These are phyloP conservation scores for Lepus americanus DNA, from an alignment of 2,113 vertebrate genomes.

Conservation along the genomic window DNA sequence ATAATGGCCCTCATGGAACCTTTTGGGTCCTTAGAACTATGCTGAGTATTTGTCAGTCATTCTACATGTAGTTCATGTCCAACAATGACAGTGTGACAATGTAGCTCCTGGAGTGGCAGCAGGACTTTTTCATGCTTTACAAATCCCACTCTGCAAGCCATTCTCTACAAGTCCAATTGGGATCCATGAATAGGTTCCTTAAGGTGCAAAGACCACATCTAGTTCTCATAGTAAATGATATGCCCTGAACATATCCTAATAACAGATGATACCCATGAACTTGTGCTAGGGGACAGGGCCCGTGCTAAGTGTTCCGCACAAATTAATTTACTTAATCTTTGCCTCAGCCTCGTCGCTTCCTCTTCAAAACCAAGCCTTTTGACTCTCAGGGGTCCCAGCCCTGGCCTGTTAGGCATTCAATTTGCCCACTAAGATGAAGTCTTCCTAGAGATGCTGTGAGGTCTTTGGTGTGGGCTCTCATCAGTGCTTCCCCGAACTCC, in stretches of 20 bases:
- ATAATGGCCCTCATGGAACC: background rate
- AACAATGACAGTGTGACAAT: background rate
- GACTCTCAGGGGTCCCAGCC: background rate
- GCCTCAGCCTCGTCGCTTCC: background rate
- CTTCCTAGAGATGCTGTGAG: conserved; percentile 8
- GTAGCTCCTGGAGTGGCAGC: background rate
- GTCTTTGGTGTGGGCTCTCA: background rate
- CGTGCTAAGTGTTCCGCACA: no score
- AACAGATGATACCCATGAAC: no score
- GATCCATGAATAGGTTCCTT: background rate
- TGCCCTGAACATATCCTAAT: no score
- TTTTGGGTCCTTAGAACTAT: background rate
- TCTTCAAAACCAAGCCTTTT: background rate
- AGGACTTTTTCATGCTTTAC: background rate
- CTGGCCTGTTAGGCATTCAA: background rate
- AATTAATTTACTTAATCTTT: background rate
- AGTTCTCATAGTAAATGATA: no score
- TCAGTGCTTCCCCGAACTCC: background rate
- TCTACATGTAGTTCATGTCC: background rate
- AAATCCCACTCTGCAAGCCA: background rate
- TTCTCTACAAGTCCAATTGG: background rate
- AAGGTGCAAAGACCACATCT: no score
- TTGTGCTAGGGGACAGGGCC: no score
- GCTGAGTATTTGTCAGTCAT: background rate
- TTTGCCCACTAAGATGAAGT: no score